Conservation (phyloP, 2,113 vertebrate genomes). For the Pachycephala philippinensis region DNA sequence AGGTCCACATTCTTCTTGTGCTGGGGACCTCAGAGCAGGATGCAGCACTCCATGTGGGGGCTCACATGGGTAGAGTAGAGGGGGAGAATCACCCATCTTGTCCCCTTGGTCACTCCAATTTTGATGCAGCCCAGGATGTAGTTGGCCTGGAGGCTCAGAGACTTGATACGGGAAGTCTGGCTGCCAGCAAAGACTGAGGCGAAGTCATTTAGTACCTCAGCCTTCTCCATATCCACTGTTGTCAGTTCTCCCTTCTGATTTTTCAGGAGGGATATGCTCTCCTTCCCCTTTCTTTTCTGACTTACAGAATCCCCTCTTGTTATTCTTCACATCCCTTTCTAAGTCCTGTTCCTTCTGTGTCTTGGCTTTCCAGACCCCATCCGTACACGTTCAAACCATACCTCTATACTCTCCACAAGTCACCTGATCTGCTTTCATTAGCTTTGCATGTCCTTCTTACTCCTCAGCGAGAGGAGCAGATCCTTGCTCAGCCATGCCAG, state of each 20-base stretch:
- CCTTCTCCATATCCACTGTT: not conserved
- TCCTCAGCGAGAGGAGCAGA: not conserved
- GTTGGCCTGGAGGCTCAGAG: not conserved
- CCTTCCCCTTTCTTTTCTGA: not conserved
- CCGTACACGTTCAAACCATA: not conserved
- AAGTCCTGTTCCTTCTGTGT: not conserved
- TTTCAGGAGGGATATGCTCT: not conserved
- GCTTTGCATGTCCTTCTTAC: not conserved
- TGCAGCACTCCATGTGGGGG: not conserved
- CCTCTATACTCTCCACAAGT: not conserved
- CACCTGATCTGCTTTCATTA: not conserved
- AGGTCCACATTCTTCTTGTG: rapidly evolving
- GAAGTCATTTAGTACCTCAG: not conserved
- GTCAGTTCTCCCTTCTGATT: not conserved
- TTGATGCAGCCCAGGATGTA: not conserved
- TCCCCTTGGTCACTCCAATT: not conserved
- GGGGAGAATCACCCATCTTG: not conserved
- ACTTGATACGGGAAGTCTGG: not conserved
- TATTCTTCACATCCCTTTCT: not conserved
- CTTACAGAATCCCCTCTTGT: not conserved
- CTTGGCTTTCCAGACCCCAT: not conserved
- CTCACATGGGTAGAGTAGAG: not conserved
- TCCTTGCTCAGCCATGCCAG: not conserved
- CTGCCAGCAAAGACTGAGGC: not conserved
- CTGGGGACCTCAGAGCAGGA: not conserved